Percentiles rank a stretch among this genome's conserved stretches.
Evolutionary conservation across 2,888 invertebrate genomes (phyloP).

Genomic region (Diploptera punctata): DNA sequence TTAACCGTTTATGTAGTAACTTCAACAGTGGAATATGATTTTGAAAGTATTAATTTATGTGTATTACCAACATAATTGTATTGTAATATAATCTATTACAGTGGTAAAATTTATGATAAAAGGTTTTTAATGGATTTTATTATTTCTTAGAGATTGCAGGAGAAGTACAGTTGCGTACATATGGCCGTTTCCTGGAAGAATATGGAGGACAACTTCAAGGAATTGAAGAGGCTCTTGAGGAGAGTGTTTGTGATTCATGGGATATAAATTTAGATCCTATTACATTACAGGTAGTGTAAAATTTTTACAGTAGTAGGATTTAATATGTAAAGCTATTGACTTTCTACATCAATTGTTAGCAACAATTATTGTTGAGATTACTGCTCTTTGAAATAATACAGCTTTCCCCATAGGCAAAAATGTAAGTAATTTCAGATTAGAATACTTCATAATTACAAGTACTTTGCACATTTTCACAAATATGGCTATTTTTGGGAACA

Average conservation of each 20-base stretch:
- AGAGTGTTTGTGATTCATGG: conserved; percentile 42
- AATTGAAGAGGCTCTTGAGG: conserved; percentile 51
- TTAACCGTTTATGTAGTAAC: too few species aligned
- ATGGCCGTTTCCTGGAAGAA: conserved; percentile 60
- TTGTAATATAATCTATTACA: conserved; percentile 7
- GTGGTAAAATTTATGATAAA: not conserved
- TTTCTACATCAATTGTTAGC: too few species aligned
- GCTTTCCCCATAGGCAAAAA: too few species aligned
- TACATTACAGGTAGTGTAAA: conserved; percentile 46
- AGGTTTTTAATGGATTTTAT: conserved; percentile 12
- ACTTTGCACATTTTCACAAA: too few species aligned
- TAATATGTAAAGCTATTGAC: not conserved
- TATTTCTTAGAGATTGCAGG: conserved; percentile 56
- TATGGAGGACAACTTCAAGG: conserved; percentile 52
- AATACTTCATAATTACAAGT: too few species aligned
- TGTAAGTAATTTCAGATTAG: too few species aligned
- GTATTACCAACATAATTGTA: not conserved
- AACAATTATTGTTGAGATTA: too few species aligned
- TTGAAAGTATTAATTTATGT: not conserved
- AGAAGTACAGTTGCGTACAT: conserved; percentile 60
- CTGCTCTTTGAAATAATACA: too few species aligned
- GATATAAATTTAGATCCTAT: conserved; percentile 45
- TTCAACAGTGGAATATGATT: not conserved
- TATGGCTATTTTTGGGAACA: too few species aligned
- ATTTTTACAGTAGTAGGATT: not conserved